phyloP scores from a whole-genome alignment of 2,797 vertebrate species.

The Adrianichthys oophorus region DNA sequence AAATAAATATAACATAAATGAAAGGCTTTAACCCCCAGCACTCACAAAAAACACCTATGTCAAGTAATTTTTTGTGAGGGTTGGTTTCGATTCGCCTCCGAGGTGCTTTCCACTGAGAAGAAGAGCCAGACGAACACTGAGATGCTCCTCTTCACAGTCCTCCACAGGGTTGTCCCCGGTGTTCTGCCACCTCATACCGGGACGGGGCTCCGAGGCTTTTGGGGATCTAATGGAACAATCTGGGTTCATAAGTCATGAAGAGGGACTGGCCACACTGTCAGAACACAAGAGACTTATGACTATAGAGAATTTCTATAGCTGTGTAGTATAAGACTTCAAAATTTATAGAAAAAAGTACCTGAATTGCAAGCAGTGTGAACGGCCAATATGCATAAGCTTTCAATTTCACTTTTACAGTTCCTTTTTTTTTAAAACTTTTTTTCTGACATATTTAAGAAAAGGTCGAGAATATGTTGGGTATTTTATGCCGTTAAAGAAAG shows the following conservation, averaged over 20 bases:
- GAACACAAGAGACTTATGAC: slow-evolving; percentile 58
- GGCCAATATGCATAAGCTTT: background rate
- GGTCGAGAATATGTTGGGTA: background rate
- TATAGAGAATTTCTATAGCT: slow-evolving; percentile 33
- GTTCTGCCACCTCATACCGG: slow-evolving; percentile 65
- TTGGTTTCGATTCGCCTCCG: slow-evolving; percentile 62
- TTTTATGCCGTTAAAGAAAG: slow-evolving; percentile 7
- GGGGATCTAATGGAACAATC: slow-evolving; percentile 47
- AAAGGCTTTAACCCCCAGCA: slow-evolving; percentile 7
- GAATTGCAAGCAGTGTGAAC: slow-evolving; percentile 15
- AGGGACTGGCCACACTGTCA: slow-evolving; percentile 67
- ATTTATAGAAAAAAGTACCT: slow-evolving; percentile 25
- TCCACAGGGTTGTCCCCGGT: slow-evolving; percentile 63
- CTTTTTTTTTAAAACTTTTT: slow-evolving; percentile 12
- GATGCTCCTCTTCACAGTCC: slow-evolving; percentile 53
- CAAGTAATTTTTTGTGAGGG: slow-evolving; percentile 38
- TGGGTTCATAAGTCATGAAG: slow-evolving; percentile 58
- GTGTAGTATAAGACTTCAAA: slow-evolving; percentile 13
- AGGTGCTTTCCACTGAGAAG: slow-evolving; percentile 65
- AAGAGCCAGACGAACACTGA: slow-evolving; percentile 50
- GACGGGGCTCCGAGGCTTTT: slow-evolving; percentile 45
- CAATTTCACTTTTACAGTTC: background rate
- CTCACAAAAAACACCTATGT: slow-evolving; percentile 14
- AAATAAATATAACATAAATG: slow-evolving; percentile 13
- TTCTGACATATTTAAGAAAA: background rate